Conservation (phyloP, 2,888 invertebrate genomes). For the Brachyptera putata region DNA sequence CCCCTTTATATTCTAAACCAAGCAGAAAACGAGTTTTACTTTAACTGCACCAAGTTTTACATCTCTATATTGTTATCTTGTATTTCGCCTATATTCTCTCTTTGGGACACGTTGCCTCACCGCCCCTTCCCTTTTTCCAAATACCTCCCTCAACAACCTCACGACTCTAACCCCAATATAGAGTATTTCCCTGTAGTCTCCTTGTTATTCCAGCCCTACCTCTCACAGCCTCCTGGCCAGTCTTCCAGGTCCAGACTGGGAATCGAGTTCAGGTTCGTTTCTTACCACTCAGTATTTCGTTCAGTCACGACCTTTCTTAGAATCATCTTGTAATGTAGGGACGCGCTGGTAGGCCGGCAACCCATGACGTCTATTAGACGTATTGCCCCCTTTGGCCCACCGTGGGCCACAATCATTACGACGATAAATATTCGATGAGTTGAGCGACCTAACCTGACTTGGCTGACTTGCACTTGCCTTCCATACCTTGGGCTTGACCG, state of each 20-base stretch:
- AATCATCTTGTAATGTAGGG: not conserved
- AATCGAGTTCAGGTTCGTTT: not conserved
- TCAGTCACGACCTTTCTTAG: not conserved
- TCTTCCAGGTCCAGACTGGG: not conserved
- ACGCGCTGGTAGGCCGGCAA: not conserved
- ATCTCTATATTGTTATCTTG: not conserved
- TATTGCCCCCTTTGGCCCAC: not conserved
- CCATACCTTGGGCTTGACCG: too few species aligned
- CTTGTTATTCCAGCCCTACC: not conserved
- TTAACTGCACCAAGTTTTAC: constrained; percentile 8
- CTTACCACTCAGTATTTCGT: not conserved
- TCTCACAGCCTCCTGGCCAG: not conserved
- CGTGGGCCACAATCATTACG: not conserved
- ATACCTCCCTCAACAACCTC: not conserved
- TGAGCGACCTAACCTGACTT: too few species aligned
- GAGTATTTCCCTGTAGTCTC: constrained; percentile 1
- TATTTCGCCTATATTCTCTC: too few species aligned
- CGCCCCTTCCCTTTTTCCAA: not conserved
- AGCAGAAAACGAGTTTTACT: constrained; percentile 14
- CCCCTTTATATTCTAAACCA: constrained; percentile 10
- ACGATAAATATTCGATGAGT: not conserved
- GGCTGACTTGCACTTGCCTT: too few species aligned
- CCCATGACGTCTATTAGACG: not conserved
- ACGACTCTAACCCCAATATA: not conserved
- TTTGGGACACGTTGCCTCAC: not conserved